Base-by-base conservation (phyloP, 2,113 vertebrate species). In the Fregata magnificens region DNA sequence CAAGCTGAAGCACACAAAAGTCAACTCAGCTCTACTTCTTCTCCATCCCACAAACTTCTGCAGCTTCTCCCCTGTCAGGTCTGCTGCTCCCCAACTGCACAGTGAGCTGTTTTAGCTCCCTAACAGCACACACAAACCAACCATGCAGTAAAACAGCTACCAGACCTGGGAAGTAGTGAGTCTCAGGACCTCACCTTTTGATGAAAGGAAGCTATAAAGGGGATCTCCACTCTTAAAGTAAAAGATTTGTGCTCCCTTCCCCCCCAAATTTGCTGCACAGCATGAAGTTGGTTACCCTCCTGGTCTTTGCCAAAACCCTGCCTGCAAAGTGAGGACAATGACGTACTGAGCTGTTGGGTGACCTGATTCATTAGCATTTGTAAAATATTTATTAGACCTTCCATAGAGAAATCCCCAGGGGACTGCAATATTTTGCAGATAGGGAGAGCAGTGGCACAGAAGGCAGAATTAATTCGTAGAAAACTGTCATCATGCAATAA, bases 331-430 rank as follows among this genome's bases (percentile, higher is more conserved):
- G 28, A 94, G 18, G 65, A 58, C 82, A 76, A 11, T 15, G 50
- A 78, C 3, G 11, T 34, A 55, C 36, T 71, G 29, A 80, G 42
- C 49, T 72, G 44, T 38, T 61, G 59, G 55, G 55, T 74, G 89
- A 82, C 26, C 12, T 42, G 49, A 83, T 78, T 92, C 56, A 90
- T 81, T 90, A 90, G 63, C 66, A 73, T 47, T 77, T 80, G 61
- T 89, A 59, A 94, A 94, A 95, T 90, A 93, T 70, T 92, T 92
- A 92, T 95, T 88, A 88, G 42, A 73, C 16, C 17, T 91, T 80
- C 79, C 45, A 73, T 4, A 55, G 21, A 59, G 29, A 83, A 90
- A 77, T 77, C 47, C 62, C n/a, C 24, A 52, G 63, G 32, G 44
- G 14, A 78, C 14, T 47, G 45, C 17, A 90, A 45, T 74, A 63